Base-by-base conservation (phyloP, 1,140 invertebrate species). In the Oryctes rhinoceros region DNA sequence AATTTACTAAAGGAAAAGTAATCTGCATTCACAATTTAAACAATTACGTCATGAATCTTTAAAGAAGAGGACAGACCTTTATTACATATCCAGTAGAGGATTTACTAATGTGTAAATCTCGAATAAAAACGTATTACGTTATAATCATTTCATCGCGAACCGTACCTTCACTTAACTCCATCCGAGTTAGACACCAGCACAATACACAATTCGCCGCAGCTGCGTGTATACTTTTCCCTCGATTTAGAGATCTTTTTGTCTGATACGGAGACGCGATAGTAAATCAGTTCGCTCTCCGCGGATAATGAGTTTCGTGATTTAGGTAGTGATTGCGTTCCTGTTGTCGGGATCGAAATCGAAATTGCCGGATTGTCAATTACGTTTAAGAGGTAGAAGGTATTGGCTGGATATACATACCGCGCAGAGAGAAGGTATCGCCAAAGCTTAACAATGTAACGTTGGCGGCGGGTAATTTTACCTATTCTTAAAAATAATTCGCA, bases 241-340 rank as follows among this genome's bases (percentile, higher is more conserved):
- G 65, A 71, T 35, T 20, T 71, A 71, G 65, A 71, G 65, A 71
- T 71, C 65, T 71, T 35, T 71, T 71, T 71, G 65, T 71, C 24
- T 37, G 65, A 71, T 71, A 71, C 65, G 65, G 24, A 15, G 65
- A 71, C 20, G 24, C 30, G 65, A 71, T 71, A 35, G 65, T 30
- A 30, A 37, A 71, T 71, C 20, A 71, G 35, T 71, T 37, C 20
- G 65, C 24, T 71, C 65, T 30, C 20, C 65, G 65, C 24, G 5
- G 24, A 18, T 71, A 71, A 71, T 71, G 20, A 71, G 65, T 71
- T 71, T 71, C 65, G 65, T 71, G 65, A 71, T 71, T 71, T 71
- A 71, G 65, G 20, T 24, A 24, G 65, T 24, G 65, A 71, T 71
- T 71, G 24, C 65, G 65, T 35, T 71, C 18, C 24, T 37, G 65